Conservation (phyloP, 1,140 invertebrate genomes). For the Magallana angulata region DNA sequence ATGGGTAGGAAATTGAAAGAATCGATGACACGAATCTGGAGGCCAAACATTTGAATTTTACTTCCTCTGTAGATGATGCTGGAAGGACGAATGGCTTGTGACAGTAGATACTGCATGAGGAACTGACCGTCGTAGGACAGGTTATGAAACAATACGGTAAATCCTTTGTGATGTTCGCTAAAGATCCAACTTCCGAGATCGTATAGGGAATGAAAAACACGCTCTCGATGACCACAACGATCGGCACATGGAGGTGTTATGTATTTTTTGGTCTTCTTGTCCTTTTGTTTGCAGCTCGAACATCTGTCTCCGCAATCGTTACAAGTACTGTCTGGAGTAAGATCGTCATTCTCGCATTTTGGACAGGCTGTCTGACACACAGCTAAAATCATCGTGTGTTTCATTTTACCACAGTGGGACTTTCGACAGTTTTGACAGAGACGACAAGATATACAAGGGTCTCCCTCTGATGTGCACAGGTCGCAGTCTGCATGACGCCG, state of each 20-base stretch:
- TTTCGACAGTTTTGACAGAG: constrained; percentile 36
- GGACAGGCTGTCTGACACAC: constrained; percentile 41
- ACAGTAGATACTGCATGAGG: constrained; percentile 9
- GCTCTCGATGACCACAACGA: constrained; percentile 42
- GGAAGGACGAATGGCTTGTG: neutral
- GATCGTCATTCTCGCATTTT: neutral
- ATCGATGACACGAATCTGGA: constrained; percentile 21
- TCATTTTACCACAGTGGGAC: constrained; percentile 1
- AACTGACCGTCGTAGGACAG: neutral
- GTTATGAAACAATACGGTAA: constrained; percentile 34
- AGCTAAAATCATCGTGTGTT: constrained; percentile 39
- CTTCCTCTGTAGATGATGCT: constrained; percentile 14
- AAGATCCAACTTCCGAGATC: constrained; percentile 46
- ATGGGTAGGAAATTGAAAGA: constrained; percentile 47
- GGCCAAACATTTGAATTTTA: constrained; percentile 9
- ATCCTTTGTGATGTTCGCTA: neutral
- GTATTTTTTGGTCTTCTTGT: constrained; percentile 21
- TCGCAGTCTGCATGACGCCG: neutral
- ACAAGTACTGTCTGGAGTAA: constrained; percentile 12
- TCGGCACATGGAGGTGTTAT: constrained; percentile 20
- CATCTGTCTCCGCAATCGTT: constrained; percentile 16
- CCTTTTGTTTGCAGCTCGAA: neutral
- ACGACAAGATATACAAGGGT: neutral
- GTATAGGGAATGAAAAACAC: constrained; percentile 27
- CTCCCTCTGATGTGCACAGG: neutral